phyloP scores from a whole-genome alignment of 2,113 vertebrate species.

The Phoenicopterus ruber region DNA sequence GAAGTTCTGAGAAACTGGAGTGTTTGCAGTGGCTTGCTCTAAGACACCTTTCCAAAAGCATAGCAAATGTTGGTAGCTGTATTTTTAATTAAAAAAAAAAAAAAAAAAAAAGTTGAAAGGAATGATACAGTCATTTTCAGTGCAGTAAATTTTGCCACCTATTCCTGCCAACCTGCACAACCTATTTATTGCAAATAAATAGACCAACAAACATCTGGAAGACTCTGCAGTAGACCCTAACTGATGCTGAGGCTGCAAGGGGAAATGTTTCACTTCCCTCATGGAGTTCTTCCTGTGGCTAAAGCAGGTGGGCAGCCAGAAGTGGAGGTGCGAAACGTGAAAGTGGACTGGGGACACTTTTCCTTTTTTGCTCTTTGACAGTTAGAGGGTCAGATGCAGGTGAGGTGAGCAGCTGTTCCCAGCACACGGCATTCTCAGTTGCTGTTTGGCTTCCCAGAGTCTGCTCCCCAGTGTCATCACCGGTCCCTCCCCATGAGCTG shows the following conservation, averaged over 20 bases:
- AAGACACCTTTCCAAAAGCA: background rate
- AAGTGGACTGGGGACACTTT: background rate
- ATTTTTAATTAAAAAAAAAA: background rate
- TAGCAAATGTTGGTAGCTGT: background rate
- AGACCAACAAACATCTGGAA: background rate
- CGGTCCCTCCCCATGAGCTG: background rate
- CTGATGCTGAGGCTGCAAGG: background rate
- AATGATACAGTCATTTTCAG: background rate
- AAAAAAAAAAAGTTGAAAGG: background rate
- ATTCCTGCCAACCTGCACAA: background rate
- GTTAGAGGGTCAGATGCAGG: background rate
- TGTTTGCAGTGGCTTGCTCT: background rate
- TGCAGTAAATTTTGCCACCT: background rate
- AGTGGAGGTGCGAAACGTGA: background rate
- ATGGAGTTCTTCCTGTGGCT: background rate
- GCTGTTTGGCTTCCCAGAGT: background rate
- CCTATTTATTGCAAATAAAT: background rate
- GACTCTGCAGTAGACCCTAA: background rate
- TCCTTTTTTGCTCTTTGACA: background rate
- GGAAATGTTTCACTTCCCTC: background rate
- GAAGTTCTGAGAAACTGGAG: background rate
- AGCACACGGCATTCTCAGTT: background rate
- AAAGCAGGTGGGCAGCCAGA: background rate
- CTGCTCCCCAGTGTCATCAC: background rate
- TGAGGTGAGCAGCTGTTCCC: background rate